Base-by-base conservation (phyloP, 2,888 invertebrate genomes). In the Tolmerus cingulatus region DNA sequence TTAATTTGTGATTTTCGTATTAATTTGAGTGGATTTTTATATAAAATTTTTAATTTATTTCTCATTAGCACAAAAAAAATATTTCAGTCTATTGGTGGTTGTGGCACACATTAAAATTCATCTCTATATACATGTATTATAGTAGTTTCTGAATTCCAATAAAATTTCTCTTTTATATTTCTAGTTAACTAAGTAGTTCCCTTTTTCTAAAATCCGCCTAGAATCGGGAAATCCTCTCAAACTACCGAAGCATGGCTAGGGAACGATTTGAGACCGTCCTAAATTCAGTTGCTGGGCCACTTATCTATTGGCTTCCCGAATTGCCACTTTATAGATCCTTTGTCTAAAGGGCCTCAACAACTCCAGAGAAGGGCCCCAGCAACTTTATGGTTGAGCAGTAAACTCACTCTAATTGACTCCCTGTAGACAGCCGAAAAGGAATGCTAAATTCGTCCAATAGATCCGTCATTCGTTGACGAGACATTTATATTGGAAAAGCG, bases 401-500 rank as follows among this genome's bases (percentile, higher is more conserved):
- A 76, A 76, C n/a, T 40, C 37, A 76, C 16, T 76, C 40, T 76
- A 76, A 76, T 76, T 76, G 76, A 76, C 76, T 76, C 19, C 40
- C 16, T 40, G 76, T n/a, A 76, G 76, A 34, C 34, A 34, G 76
- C 34, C 76, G 27, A 19, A 23, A 12, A 74, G 34, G 40, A 76
- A 76, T 40, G 76, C 40, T 76, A 40, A 76, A 76, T 76, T 76
- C 14, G 40, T 5, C 40, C 76, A 76, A 76, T 76, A 40, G 76
- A 76, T 81, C 51, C 55, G 81, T 66, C 66, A 66, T 66, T 66
- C 27, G 66, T 66, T 66, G 66, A 66, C 66, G 27, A 37, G 27
- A 81, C 46, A 51, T n/a, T 43, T 78, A 40, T 78, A 43, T 81
- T 81, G 81, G 51, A 51, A 81, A n/a, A 79, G 46, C 12, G 27